Base-by-base conservation (phyloP, 2,113 vertebrate genomes). In the Pagrus major region DNA sequence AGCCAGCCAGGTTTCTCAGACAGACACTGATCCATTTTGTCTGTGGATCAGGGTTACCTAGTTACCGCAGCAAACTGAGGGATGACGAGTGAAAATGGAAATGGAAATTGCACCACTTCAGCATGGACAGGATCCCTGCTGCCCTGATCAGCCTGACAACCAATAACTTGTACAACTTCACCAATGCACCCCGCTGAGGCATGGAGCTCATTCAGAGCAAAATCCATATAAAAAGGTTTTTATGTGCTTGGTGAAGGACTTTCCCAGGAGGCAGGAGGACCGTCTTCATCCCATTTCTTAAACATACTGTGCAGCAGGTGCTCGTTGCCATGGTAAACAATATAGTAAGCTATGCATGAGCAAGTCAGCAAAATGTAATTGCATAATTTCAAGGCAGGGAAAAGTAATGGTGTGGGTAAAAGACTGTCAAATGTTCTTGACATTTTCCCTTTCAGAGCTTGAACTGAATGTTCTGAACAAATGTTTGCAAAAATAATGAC, bases 301-400 rank as follows among this genome's bases (percentile, higher is more conserved):
- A 77, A 78, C 35, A 27, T 35, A 35, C 42, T 18, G 42, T n/a
- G 44, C 47, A 80, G 58, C 35, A 73, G 63, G 59, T 82, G n/a
- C 70, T 69, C 73, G 81, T 85, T 87, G 86, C 83, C 71, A 84
- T 87, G 63, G 84, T 49, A 85, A 87, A 84, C 65, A 78, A 72
- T 44, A 31, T 47, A 7, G 51, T 54, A 73, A 89, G 66, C 64
- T 77, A 71, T 80, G 81, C 76, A 66, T 79, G 27, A 66, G 23
- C 15, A 71, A 82, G 44, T 65, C 70, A 61, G 33, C 55, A 65
- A 75, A 60, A 71, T 39, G 78, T 23, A 15, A 25, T 54, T 25
- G 23, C 61, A 64, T 73, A 31, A 71, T 67, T 51, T 71, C 31
- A 66, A 64, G 47, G 54, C 18, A 61, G 55, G 18, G 47, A 27